Evolutionary conservation across 2,797 vertebrate genomes (phyloP), one percentile per base, ranked within the genome.

Genomic region (Arrhamphus sclerolepis): DNA sequence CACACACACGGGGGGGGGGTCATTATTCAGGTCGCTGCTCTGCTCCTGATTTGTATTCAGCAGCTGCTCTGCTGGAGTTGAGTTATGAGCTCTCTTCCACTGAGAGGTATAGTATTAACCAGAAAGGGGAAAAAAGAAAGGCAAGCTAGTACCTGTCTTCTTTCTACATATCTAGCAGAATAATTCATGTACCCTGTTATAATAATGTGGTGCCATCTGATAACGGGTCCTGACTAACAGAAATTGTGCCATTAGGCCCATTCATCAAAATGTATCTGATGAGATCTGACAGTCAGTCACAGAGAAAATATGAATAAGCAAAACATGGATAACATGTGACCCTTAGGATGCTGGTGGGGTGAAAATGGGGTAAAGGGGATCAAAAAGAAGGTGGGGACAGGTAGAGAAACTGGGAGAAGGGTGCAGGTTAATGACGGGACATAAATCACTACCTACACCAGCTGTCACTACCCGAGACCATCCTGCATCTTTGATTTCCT

Each of bases 41-140:
- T 44, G 51, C 20, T 46, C 66, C 81, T 86, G 51, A 80, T 87
- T 86, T 85, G 82, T 86, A 85, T 89, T 88, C 85, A 70, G 52
- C 39, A 18, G 65, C 72, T 57, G 70, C 52, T 62, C 64, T 54
- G 50, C 54, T 75, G 62, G 63, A 72, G 69, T 39, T 78, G 81
- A 84, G 61, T 84, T 89, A 87, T 72, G 76, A 78, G 81, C 60
- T 63, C 46, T 18, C 50, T 56, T 24, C 28, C 62, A 47, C 21
- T 41, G 66, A 58, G 18, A 46, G 44, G 62, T 80, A 21, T 78
- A 59, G 68, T 68, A 82, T 81, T 81, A 80, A 78, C 79, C 69
- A 69, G 46, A 62, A 41, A 39, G 41, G 1, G 31, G n/a, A n/a
- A 34, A 34, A 4, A 38, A 24, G 44, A 2, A 14, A 68, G 38